Evolutionary conservation across 1,140 invertebrate species (phyloP).

Genomic region (Drosophila carrolli): DNA sequence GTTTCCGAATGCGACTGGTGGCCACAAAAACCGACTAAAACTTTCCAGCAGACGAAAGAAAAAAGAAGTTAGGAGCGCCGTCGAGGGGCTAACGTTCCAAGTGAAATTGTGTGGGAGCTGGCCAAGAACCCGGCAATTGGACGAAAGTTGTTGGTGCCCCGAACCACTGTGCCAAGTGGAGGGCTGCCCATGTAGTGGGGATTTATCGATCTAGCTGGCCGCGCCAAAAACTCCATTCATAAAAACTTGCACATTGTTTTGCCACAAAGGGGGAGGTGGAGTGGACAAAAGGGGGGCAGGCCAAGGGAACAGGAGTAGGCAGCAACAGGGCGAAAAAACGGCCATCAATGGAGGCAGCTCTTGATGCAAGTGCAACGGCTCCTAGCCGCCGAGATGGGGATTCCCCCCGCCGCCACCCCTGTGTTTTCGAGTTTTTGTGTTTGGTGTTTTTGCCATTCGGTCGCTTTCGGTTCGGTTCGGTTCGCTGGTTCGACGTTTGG

Average conservation of each 20-base stretch:
- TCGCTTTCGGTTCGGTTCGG: slow-evolving; percentile 60
- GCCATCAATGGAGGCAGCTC: slow-evolving; percentile 57
- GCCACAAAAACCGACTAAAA: slow-evolving; percentile 51
- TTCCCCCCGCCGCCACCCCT: neutral
- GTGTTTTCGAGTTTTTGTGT: slow-evolving; percentile 32
- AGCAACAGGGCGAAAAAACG: slow-evolving; percentile 61
- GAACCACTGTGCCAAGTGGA: slow-evolving; percentile 60
- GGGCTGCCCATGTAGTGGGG: slow-evolving; percentile 66
- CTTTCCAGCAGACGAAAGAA: slow-evolving; percentile 40
- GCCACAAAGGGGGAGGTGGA: slow-evolving; percentile 23
- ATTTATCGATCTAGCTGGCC: slow-evolving; percentile 83
- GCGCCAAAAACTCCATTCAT: slow-evolving; percentile 84
- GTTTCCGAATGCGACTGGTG: slow-evolving; percentile 66
- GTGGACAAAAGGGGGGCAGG: slow-evolving; percentile 21
- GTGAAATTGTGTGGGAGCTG: slow-evolving; percentile 26
- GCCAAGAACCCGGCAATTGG: slow-evolving; percentile 30
- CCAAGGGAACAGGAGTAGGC: slow-evolving; percentile 42
- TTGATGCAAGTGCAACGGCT: slow-evolving; percentile 69
- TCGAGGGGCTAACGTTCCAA: slow-evolving; percentile 17
- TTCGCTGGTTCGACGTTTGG: slow-evolving; percentile 64
- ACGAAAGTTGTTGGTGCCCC: neutral
- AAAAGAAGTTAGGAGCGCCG: slow-evolving; percentile 22
- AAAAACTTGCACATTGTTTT: slow-evolving; percentile 83
- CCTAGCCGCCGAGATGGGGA: slow-evolving; percentile 8
- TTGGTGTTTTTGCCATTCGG: slow-evolving; percentile 37